These are phyloP conservation scores for Dione juno DNA, from an alignment of 2,888 invertebrate genomes.

Conservation along the genomic window DNA sequence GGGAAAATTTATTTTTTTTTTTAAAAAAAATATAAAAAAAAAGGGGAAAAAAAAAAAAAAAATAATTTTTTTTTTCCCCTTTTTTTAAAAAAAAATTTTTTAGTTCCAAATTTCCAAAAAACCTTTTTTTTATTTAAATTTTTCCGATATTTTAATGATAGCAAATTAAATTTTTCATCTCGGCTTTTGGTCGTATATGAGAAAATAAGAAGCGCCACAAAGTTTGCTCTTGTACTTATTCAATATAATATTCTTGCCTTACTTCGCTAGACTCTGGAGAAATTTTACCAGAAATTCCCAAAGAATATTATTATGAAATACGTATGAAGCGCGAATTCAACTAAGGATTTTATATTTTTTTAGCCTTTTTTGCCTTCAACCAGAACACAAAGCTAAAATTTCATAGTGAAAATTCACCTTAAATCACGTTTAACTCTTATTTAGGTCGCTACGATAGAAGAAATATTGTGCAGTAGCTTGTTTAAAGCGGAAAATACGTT, in stretches of 20 bases:
- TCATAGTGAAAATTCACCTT: slow-evolving; percentile 19
- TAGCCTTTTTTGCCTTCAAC: background rate
- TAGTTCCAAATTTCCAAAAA: no score
- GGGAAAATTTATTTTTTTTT: no score
- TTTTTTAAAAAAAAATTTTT: no score
- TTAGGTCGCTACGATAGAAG: slow-evolving; percentile 23
- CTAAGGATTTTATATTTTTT: background rate
- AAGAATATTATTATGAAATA: background rate
- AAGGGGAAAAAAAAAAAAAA: no score
- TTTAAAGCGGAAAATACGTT: slow-evolving; percentile 23
- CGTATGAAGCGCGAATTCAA: background rate
- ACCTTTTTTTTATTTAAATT: no score
- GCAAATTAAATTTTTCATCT: background rate
- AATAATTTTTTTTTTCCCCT: no score
- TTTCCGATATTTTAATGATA: no score
- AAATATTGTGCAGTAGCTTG: slow-evolving; percentile 23
- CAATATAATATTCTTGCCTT: background rate
- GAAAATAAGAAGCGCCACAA: background rate
- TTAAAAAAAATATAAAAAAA: no score
- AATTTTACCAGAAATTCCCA: background rate
- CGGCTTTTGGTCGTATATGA: background rate
- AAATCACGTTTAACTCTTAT: slow-evolving; percentile 28
- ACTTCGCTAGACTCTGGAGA: background rate
- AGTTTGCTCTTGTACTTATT: slow-evolving; percentile 11
- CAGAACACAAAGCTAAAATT: slow-evolving; percentile 7